Conservation (phyloP, 1,140 invertebrate species). For the Chelonus insularis region DNA sequence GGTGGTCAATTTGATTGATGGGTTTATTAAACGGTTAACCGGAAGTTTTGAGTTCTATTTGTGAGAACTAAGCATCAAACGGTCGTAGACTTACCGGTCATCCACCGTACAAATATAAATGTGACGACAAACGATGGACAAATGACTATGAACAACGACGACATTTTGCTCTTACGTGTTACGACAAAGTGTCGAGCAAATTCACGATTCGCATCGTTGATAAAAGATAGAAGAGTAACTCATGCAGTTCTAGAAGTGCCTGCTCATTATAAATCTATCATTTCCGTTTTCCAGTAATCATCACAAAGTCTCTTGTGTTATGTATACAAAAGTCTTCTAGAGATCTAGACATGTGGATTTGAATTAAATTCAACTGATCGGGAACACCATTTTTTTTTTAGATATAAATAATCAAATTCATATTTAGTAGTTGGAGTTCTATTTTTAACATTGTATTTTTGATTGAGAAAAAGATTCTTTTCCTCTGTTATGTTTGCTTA, state of each 20-base stretch:
- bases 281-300: not conserved
- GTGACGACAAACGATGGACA: slow-evolving; percentile 9
- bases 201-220: slow-evolving; percentile 21
- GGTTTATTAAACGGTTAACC: too few relatives aligned
- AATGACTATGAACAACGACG: slow-evolving; percentile 15
- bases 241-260: not conserved
- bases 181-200: slow-evolving; percentile 21
- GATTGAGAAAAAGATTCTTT: too few relatives aligned
- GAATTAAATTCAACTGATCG: too few relatives aligned
- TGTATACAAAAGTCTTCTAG: not conserved
- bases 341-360: too few relatives aligned
- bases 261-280: not conserved
- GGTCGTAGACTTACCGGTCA: slow-evolving; percentile 8
- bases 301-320: not conserved
- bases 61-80: not conserved
- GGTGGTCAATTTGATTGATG: too few relatives aligned
- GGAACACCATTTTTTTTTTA: too few relatives aligned
- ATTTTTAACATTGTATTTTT: too few relatives aligned
- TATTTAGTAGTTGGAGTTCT: too few relatives aligned
- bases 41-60: not conserved
- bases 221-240: slow-evolving; percentile 13
- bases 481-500: too few relatives aligned
- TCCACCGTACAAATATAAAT: not conserved
- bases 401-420: too few relatives aligned
- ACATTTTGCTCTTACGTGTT: slow-evolving; percentile 11